phyloP scores from a whole-genome alignment of 2,113 vertebrate genomes.

The Cisticola juncidis region DNA sequence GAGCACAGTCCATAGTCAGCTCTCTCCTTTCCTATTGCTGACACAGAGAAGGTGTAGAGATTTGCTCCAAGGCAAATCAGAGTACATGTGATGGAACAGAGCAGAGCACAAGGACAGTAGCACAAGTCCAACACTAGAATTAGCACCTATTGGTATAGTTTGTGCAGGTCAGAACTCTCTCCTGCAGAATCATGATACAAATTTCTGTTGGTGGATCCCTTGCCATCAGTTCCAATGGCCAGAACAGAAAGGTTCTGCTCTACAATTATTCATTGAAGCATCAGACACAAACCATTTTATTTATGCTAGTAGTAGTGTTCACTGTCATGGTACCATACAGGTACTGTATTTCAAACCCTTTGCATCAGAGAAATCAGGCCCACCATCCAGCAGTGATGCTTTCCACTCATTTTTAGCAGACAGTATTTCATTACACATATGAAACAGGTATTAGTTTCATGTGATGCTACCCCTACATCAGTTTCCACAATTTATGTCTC shows the following conservation, averaged over 20 bases:
- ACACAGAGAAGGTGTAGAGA: neutral
- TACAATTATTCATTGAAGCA: neutral
- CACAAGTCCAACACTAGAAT: neutral
- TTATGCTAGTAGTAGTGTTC: neutral
- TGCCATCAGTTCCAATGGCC: neutral
- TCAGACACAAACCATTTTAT: neutral
- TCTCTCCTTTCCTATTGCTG: neutral
- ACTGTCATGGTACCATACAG: neutral
- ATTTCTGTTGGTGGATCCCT: neutral
- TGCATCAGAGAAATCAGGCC: neutral
- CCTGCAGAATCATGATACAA: neutral
- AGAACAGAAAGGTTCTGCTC: neutral
- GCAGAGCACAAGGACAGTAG: neutral
- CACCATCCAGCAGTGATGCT: neutral
- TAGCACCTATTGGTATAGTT: neutral
- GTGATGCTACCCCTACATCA: neutral
- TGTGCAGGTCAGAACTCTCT: neutral
- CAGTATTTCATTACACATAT: neutral
- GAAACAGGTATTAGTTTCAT: neutral
- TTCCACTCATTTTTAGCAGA: neutral
- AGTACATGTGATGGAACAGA: neutral
- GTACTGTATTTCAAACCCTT: neutral
- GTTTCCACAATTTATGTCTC: neutral
- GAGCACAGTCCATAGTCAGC: neutral
- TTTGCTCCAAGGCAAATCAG: neutral